Conservation (phyloP, 2,888 invertebrate species). For the Drosophila subquinaria region DNA sequence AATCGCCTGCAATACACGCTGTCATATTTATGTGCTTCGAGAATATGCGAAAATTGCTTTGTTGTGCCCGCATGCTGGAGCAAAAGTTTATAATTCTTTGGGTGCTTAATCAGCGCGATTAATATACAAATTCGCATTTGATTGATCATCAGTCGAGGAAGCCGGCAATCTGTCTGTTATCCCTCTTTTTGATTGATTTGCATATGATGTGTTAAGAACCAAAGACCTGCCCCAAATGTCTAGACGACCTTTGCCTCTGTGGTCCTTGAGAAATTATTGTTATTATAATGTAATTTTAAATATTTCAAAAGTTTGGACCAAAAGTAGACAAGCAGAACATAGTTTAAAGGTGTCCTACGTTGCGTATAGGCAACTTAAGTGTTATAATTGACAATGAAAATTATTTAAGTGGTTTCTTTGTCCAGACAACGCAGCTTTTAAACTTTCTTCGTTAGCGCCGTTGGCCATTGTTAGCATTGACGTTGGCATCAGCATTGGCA, state of each 20-base stretch:
- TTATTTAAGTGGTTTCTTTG: constrained; percentile 17
- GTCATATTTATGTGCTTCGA: constrained; percentile 18
- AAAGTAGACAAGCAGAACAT: neutral
- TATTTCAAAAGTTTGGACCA: neutral
- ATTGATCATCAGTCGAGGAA: constrained; percentile 58
- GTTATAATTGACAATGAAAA: constrained; percentile 5
- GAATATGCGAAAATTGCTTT: constrained; percentile 29
- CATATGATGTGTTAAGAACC: constrained; percentile 45
- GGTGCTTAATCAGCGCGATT: constrained; percentile 62
- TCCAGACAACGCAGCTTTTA: constrained; percentile 23
- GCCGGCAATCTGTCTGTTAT: constrained; percentile 4
- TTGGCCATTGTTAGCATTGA: constrained; percentile 21
- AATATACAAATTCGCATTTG: constrained; percentile 67
- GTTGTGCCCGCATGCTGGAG: constrained; percentile 14
- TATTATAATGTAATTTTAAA: neutral
- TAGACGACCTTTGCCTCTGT: constrained; percentile 34
- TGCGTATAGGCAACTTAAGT: constrained; percentile 48
- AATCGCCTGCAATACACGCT: constrained; percentile 20
- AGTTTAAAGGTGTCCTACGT: neutral
- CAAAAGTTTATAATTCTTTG: constrained; percentile 45
- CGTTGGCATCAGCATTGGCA: constrained; percentile 25
- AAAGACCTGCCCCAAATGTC: constrained; percentile 33
- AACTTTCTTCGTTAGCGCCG: constrained; percentile 39
- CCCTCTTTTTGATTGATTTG: constrained; percentile 61
- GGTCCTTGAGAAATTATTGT: constrained; percentile 8